These are phyloP conservation scores for Styela plicata DNA, from an alignment of 23 tunicate genomes.

Conservation along the genomic window DNA sequence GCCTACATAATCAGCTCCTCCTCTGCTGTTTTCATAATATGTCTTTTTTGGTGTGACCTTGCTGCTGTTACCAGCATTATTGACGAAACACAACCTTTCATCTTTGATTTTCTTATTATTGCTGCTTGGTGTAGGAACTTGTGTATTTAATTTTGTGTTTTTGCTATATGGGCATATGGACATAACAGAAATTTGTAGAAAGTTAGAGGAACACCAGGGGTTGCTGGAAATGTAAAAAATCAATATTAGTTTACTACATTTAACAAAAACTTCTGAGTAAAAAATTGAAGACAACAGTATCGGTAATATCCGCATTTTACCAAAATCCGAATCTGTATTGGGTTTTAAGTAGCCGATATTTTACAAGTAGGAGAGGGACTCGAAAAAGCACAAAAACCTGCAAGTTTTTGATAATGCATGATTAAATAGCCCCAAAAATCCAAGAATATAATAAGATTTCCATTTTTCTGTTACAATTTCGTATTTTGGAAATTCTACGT, in stretches of 20 bases:
- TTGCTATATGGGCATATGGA: constrained; percentile 28
- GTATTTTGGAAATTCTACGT: too few relatives aligned
- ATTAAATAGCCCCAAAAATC: too few relatives aligned
- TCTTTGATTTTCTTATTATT: constrained; percentile 9
- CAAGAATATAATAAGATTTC: too few relatives aligned
- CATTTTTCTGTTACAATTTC: too few relatives aligned
- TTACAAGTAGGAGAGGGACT: too few relatives aligned
- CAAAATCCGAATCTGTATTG: too few relatives aligned
- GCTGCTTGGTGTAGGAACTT: not conserved
- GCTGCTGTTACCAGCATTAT: not conserved
- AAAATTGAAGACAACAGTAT: not conserved
- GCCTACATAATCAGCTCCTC: not conserved
- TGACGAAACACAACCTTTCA: not conserved
- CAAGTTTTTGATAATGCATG: too few relatives aligned
- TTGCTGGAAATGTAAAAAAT: not conserved
- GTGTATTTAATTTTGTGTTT: constrained; percentile 12
- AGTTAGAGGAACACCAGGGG: constrained; percentile 7
- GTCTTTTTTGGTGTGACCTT: not conserved
- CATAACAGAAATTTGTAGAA: constrained; percentile 18
- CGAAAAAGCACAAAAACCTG: too few relatives aligned
- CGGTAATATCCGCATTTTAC: not conserved
- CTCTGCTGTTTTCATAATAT: constrained; percentile 10
- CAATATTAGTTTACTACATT: not conserved
- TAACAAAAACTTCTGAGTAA: not conserved
- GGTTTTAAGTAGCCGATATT: too few relatives aligned